These are phyloP conservation scores for Dryas iulia DNA, from an alignment of 1,140 invertebrate species.

Conservation along the genomic window DNA sequence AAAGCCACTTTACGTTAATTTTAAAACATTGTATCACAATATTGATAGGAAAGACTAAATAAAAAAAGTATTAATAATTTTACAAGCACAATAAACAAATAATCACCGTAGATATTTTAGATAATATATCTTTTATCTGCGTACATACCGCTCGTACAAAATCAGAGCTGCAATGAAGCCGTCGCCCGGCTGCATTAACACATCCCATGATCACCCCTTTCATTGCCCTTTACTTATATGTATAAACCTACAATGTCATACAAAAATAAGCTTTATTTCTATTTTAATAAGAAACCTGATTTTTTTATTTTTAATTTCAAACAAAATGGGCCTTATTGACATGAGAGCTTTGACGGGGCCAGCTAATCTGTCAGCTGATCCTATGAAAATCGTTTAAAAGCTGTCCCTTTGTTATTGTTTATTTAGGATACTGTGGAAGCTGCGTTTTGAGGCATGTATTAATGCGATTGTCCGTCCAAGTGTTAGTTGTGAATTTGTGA, in stretches of 20 bases:
- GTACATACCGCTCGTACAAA: constrained; percentile 4
- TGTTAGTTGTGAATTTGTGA: constrained; percentile 36
- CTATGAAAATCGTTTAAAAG: constrained; percentile 75
- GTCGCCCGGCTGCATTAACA: constrained; percentile 34
- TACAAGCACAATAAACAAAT: too few relatives aligned
- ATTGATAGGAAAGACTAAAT: too few relatives aligned
- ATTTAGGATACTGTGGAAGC: constrained; percentile 75
- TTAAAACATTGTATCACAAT: too few relatives aligned
- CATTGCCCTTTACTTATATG: background rate
- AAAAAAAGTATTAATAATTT: too few relatives aligned
- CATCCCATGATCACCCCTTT: constrained; percentile 52
- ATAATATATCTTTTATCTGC: background rate
- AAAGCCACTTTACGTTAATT: too few relatives aligned
- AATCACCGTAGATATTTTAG: background rate
- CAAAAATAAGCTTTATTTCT: background rate
- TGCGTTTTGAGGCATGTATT: constrained; percentile 71
- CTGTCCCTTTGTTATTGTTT: constrained; percentile 76
- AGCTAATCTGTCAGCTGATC: constrained; percentile 78
- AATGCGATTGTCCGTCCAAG: constrained; percentile 72
- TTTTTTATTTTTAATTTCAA: background rate
- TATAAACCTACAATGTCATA: background rate
- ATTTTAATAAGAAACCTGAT: background rate
- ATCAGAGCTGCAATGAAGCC: constrained; percentile 22
- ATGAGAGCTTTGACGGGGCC: constrained; percentile 49
- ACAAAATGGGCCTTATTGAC: constrained; percentile 35